Evolutionary conservation across 2,113 vertebrate species (phyloP).

Genomic region (Myotis yumanensis): DNA sequence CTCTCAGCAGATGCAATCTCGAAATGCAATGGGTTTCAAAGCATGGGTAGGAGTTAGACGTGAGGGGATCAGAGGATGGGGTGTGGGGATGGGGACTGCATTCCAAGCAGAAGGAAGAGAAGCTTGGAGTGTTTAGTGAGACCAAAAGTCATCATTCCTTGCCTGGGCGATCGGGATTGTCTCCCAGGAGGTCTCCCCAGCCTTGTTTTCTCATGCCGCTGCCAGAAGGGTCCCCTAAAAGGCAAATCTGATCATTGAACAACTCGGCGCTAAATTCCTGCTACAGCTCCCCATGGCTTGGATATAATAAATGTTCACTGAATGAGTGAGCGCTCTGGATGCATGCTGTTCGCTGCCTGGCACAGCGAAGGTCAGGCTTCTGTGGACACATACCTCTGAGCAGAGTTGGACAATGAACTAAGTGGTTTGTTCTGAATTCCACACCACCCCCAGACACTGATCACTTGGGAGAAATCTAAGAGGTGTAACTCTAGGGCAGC

Average conservation of each 20-base stretch:
- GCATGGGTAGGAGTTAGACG: background rate
- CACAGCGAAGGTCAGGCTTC: background rate
- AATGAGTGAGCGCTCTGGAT: background rate
- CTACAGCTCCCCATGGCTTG: background rate
- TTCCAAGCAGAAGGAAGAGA: background rate
- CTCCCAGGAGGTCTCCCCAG: background rate
- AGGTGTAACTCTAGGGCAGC: background rate
- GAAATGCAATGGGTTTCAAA: background rate
- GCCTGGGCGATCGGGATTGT: background rate
- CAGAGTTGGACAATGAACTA: background rate
- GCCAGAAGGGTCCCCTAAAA: background rate
- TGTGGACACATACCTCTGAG: background rate
- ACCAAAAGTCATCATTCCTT: background rate
- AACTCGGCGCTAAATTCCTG: background rate
- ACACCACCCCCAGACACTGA: background rate
- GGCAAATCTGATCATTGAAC: background rate
- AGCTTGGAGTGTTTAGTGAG: background rate
- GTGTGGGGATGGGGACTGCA: accelerated
- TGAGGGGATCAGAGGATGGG: accelerated
- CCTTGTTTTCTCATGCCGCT: background rate
- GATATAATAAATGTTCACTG: background rate
- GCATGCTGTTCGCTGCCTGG: background rate
- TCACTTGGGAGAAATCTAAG: background rate
- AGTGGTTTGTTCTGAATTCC: background rate
- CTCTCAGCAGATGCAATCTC: background rate